These are phyloP conservation scores for Colistium nudipinnis DNA, from an alignment of 2,113 vertebrate species.

Conservation along the genomic window DNA sequence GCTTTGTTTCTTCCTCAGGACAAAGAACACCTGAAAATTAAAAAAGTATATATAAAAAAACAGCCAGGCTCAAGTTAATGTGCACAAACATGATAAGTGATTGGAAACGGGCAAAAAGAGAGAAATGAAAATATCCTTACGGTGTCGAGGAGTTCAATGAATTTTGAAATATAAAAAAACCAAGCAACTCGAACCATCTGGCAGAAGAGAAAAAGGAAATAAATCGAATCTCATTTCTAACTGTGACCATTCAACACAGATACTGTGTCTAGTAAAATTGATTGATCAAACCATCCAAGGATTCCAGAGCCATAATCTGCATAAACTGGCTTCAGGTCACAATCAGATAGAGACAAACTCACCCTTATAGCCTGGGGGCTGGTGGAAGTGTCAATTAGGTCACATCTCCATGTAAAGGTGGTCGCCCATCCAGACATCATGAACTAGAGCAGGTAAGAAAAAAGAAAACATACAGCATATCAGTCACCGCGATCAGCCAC, in stretches of 20 bases:
- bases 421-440: slow-evolving; percentile 95
- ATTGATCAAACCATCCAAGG: no score
- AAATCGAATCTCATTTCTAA: neutral
- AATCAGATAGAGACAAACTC: slow-evolving; percentile 57
- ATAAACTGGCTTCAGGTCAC: no score
- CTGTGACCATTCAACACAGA: neutral
- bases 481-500: no score
- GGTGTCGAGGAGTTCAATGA: slow-evolving; percentile 93
- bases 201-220: slow-evolving; percentile 1
- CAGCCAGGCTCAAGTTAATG: neutral
- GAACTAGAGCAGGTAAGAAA: slow-evolving; percentile 79
- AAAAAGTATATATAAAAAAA: slow-evolving; percentile 19
- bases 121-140: slow-evolving; percentile 78
- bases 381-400: slow-evolving; percentile 87
- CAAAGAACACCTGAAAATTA: slow-evolving; percentile 92
- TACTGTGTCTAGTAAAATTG: neutral
- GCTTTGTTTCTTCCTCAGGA: slow-evolving; percentile 94
- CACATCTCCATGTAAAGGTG: slow-evolving; percentile 93
- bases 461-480: neutral
- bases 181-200: slow-evolving; percentile 93
- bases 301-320: no score
- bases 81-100: neutral
- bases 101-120: neutral
- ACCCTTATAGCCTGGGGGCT: slow-evolving; percentile 89
- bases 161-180: slow-evolving; percentile 95